Evolutionary conservation across 2,888 invertebrate species (phyloP), one percentile per base, ranked within the genome.

Genomic region (Psylliodes chrysocephalus): DNA sequence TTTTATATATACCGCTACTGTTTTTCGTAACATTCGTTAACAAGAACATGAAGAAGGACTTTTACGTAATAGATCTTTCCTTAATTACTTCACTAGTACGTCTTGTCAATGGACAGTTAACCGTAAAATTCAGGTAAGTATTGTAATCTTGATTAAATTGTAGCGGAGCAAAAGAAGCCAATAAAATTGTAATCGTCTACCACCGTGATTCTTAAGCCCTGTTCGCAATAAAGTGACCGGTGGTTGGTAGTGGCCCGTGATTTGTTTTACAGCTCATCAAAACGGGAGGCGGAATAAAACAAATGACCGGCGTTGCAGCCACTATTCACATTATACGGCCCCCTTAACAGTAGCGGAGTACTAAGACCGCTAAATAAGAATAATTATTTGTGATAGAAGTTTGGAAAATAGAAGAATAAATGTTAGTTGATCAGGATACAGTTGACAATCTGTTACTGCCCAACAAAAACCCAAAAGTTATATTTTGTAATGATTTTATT

Each of bases 211-310:
- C 68, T 68, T 63, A 57, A 61, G 60, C 63, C 53, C 62, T 46
- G 63, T 54, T 51, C 52, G 65, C 49, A 71, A 73, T 75, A 75
- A 75, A 74, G 66, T 66, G 52, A 60, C 71, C 14, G 47, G 7
- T 66, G 61, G 69, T 38, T 66, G 64, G 72, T 68, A 70, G 74
- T 70, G 70, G 61, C 71, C 71, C 72, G 74, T 75, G 75, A 75
- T 75, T 75, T 75, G 74, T 75, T 75, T 75, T 75, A 75, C 72
- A 70, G 74, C 71, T 72, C 74, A 75, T 75, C 73, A 75, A 75
- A 75, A 70, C 71, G 68, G 73, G 69, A 63, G 73, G 71, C 63
- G 71, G 57, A 66, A 69, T 69, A 70, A 68, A 71, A 74, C 69
- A 73, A 72, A 71, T 66, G 63, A 62, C 67, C 60, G 65, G 56